Evolutionary conservation across 2,888 invertebrate genomes (phyloP).

Genomic region (Mylabris sibirica): DNA sequence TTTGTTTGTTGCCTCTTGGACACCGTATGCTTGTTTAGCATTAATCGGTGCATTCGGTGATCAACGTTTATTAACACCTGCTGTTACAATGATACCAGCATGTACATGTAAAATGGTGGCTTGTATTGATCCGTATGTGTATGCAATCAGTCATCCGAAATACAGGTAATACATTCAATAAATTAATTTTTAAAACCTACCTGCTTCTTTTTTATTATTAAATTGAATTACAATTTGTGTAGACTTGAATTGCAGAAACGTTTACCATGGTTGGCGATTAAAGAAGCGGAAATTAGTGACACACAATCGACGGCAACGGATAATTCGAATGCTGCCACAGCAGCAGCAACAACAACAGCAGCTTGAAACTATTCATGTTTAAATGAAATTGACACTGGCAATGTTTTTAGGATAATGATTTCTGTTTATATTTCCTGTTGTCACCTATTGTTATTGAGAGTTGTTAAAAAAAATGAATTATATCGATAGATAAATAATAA

Average conservation of each 20-base stretch:
- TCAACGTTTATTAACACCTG: conserved; percentile 74
- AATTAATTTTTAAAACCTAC: no score
- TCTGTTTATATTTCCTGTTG: neutral
- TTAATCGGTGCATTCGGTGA: conserved; percentile 85
- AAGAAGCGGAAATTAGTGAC: conserved; percentile 68
- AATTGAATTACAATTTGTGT: neutral
- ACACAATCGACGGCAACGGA: conserved; percentile 64
- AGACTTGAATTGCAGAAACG: conserved; percentile 82
- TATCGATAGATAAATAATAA: no score
- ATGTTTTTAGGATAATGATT: neutral
- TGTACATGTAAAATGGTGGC: conserved; percentile 88
- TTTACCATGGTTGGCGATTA: conserved; percentile 80
- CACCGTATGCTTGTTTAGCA: conserved; percentile 85
- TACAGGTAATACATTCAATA: conserved; percentile 68
- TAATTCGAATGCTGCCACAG: conserved; percentile 22
- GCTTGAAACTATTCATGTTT: neutral
- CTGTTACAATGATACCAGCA: conserved; percentile 86
- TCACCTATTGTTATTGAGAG: no score
- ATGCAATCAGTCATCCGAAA: conserved; percentile 90
- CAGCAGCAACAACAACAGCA: conserved; percentile 6
- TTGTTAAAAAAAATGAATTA: no score
- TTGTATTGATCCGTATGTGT: conserved; percentile 90
- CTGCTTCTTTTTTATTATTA: neutral
- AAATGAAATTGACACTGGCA: neutral
- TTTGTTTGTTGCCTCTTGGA: conserved; percentile 87